Percentiles rank a stretch among this genome's conserved stretches.
Conservation (phyloP, 2,113 vertebrate genomes). For the Carassius auratus region DNA sequence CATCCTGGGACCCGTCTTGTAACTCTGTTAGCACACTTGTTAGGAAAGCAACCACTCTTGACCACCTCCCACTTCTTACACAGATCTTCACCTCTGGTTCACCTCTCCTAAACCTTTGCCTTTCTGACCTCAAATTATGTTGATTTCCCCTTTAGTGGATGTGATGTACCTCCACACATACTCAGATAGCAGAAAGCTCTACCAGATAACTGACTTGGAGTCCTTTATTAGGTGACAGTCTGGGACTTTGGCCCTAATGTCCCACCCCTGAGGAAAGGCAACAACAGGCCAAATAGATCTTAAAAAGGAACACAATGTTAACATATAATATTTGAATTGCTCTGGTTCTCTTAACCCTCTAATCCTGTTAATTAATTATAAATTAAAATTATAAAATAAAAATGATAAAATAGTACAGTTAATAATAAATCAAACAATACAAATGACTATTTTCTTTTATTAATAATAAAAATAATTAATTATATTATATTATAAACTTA, state of each 20-base stretch:
- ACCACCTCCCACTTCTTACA: constrained; percentile 54
- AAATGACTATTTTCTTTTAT: no score
- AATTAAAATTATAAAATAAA: no score
- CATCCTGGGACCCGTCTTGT: constrained; percentile 68
- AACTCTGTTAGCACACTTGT: constrained; percentile 86
- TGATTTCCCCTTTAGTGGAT: constrained; percentile 56
- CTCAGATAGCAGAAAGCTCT: constrained; percentile 44
- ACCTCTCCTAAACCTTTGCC: constrained; percentile 88
- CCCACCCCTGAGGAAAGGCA: background rate
- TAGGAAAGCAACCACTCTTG: constrained; percentile 66
- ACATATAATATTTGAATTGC: background rate
- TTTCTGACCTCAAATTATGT: constrained; percentile 82
- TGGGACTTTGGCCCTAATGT: constrained; percentile 36
- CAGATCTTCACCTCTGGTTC: constrained; percentile 81
- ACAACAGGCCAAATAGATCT: background rate
- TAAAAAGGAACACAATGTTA: background rate
- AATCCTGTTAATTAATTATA: no score
- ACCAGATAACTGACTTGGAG: constrained; percentile 32
- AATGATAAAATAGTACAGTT: no score
- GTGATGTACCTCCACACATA: constrained; percentile 23
- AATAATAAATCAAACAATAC: no score
- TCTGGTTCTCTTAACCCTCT: background rate
- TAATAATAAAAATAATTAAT: no score
- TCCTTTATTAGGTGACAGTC: constrained; percentile 13
- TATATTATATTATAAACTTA: no score